Percentiles rank a stretch among this genome's conserved stretches.
These are phyloP conservation scores for Cathartes aura DNA, from an alignment of 2,113 vertebrate genomes.

Conservation along the genomic window DNA sequence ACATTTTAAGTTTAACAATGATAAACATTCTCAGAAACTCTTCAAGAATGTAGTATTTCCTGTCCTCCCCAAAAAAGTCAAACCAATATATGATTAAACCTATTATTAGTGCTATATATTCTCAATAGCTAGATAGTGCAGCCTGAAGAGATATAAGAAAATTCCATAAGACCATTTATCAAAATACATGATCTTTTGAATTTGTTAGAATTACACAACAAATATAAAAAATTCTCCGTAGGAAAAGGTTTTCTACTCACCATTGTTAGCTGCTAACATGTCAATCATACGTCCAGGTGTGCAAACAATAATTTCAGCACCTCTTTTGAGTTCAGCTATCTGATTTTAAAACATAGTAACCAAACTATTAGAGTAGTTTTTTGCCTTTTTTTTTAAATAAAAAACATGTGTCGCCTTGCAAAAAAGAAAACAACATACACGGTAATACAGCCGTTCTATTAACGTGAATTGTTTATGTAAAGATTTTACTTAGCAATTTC, in stretches of 20 bases:
- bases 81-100: not conserved
- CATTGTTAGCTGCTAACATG: conserved; percentile 98
- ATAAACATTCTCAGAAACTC: not conserved
- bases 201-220: conserved; percentile 71
- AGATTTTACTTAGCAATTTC: not conserved
- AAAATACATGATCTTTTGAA: conserved; percentile 61
- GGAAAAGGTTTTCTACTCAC: conserved; percentile 81
- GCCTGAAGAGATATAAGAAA: conserved; percentile 75
- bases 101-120: not conserved
- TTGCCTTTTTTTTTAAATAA: not conserved
- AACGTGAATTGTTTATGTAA: not conserved
- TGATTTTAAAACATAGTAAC: conserved; percentile 66
- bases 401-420: not conserved
- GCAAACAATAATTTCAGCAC: conserved; percentile 99
- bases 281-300: conserved; percentile 99
- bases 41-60: not conserved
- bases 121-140: conserved; percentile 62
- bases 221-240: not conserved
- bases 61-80: conserved; percentile 6
- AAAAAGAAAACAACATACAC: not conserved
- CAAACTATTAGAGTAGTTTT: not conserved
- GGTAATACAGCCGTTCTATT: not conserved
- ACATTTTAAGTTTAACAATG: not conserved
- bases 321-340: conserved; percentile 99
- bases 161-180: conserved; percentile 59